phyloP scores from a whole-genome alignment of 2,797 vertebrate species.

The Parotocinclus haroldoi region DNA sequence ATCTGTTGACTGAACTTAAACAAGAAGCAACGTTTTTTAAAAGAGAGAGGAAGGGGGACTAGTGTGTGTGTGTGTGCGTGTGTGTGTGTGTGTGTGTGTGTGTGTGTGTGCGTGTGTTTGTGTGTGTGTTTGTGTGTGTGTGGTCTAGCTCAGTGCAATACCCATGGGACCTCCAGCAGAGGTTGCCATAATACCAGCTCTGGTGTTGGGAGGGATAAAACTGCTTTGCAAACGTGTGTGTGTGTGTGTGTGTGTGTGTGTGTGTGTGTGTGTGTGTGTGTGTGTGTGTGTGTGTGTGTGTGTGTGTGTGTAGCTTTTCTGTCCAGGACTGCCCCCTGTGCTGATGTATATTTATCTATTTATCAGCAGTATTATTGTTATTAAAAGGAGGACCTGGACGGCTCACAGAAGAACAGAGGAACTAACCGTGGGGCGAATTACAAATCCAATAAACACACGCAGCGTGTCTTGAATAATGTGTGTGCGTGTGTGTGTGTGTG shows the following conservation, averaged over 20 bases:
- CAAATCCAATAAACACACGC: slow-evolving; percentile 51
- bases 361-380: slow-evolving; percentile 56
- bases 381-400: slow-evolving; percentile 41
- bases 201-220: not conserved
- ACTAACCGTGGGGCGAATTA: not conserved
- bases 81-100: slow-evolving; percentile 2
- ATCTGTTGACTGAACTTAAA: not conserved
- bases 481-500: slow-evolving; percentile 15
- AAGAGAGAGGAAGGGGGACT: not conserved
- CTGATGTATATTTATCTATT: slow-evolving; percentile 40
- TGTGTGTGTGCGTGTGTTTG: slow-evolving; percentile 11
- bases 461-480: not conserved
- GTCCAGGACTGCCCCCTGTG: not conserved
- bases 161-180: slow-evolving; percentile 73
- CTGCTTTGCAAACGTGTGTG: slow-evolving; percentile 12
- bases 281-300: slow-evolving; percentile 26
- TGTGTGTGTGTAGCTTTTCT: slow-evolving; percentile 11
- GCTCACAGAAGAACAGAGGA: not conserved
- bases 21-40: not conserved
- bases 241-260: slow-evolving; percentile 23
- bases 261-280: not conserved
- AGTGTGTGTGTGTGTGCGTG: slow-evolving; percentile 2
- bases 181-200: slow-evolving; percentile 71
- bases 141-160: slow-evolving; percentile 57
- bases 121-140: slow-evolving; percentile 10